Conservation (phyloP, 1,140 invertebrate genomes). For the Diuraphis noxia region DNA sequence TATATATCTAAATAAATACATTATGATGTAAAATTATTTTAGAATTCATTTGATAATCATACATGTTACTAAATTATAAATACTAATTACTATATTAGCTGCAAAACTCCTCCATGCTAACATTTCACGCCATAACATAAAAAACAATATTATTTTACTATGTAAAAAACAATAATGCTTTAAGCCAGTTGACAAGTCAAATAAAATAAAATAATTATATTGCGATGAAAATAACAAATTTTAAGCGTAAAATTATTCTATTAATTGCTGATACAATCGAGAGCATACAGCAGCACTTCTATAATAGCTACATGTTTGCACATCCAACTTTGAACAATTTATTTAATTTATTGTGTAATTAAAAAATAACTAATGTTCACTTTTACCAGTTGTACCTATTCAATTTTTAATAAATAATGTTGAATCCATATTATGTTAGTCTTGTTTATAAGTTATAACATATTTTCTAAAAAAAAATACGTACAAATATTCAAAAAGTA, state of each 20-base stretch:
- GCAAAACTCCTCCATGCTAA: neutral
- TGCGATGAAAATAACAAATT: neutral
- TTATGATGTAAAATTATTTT: neutral
- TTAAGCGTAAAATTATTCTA: neutral
- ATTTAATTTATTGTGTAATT: too few species aligned
- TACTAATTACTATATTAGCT: neutral
- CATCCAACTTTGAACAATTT: neutral
- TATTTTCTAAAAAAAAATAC: too few species aligned
- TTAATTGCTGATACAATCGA: neutral
- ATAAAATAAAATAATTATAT: neutral
- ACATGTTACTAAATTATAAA: neutral
- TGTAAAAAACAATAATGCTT: neutral
- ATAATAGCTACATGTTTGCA: neutral
- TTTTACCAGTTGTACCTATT: neutral
- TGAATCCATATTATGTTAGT: too few species aligned
- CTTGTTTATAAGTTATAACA: too few species aligned
- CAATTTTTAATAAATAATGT: too few species aligned
- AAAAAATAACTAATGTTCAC: too few species aligned
- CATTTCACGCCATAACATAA: neutral
- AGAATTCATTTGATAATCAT: neutral
- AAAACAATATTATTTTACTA: neutral
- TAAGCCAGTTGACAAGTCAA: too few species aligned
- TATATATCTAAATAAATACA: neutral
- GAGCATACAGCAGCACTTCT: neutral
- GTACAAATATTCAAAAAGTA: too few species aligned